Evolutionary conservation across 2,888 invertebrate species (phyloP).

Genomic region (Micoletzkya japonica): DNA sequence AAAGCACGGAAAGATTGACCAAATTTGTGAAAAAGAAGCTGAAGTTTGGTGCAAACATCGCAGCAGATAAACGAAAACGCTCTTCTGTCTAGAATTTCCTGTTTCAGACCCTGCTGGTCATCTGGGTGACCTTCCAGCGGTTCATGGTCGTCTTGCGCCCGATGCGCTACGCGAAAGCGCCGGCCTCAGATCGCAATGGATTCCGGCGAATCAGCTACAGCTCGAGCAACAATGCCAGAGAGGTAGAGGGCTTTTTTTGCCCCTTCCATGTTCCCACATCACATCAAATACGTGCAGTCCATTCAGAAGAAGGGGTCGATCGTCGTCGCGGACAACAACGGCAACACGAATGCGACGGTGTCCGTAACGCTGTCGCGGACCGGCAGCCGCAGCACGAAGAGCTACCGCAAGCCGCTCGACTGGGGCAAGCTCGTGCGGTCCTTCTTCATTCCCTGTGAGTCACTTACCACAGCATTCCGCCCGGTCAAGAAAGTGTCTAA

Average conservation of each 20-base stretch:
- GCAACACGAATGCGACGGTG: neutral
- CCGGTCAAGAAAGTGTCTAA: too few relatives aligned
- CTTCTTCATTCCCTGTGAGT: constrained; percentile 43
- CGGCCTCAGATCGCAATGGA: constrained; percentile 11
- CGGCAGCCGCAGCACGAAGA: constrained; percentile 2
- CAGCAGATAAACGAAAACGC: neutral
- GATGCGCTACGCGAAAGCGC: constrained; percentile 49
- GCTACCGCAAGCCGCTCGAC: constrained; percentile 35
- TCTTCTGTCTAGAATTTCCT: too few relatives aligned
- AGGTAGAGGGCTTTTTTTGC: neutral
- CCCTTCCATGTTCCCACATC: neutral
- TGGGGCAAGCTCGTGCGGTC: constrained; percentile 45
- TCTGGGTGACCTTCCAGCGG: constrained; percentile 58
- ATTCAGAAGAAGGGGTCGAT: constrained; percentile 22
- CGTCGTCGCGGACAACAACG: constrained; percentile 11
- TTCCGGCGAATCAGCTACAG: constrained; percentile 17
- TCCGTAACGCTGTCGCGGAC: neutral
- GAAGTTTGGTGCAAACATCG: neutral
- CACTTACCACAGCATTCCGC: too few relatives aligned
- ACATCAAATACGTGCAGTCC: neutral
- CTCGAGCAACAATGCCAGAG: neutral
- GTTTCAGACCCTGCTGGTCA: constrained; percentile 59
- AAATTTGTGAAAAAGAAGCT: constrained; percentile 4
- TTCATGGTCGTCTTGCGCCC: constrained; percentile 59
- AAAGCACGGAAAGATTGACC: too few relatives aligned